Base-by-base conservation (phyloP, 2,797 vertebrate species). In the Pteronotus mesoamericanus region DNA sequence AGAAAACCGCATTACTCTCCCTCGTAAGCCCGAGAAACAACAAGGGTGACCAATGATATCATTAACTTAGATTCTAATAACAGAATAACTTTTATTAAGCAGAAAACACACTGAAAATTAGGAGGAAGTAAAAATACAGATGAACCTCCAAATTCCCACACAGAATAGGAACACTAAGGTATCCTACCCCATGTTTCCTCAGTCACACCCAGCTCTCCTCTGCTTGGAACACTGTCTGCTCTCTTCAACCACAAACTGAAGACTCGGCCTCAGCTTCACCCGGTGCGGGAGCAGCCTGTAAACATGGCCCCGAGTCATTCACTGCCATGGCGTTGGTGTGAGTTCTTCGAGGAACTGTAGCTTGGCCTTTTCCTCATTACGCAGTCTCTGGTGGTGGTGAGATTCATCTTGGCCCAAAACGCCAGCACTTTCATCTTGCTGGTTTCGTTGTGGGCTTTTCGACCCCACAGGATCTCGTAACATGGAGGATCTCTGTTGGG, bases 391-490 rank as follows among this genome's bases (percentile, higher is more conserved):
- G 89, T 86, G 0, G 6, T 22, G 0, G n/a, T 95, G 2, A 21
- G 3, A 39, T 95, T 95, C 57, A 95, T 53, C 32, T 83, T 96
- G 75, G 94, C 86, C 78, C 6, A 61, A 64, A 95, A 97, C 61
- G 96, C 86, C 11, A 97, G 48, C 14, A 97, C 29, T 39, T 22
- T 88, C 95, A 72, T 44, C 39, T 72, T 72, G 39, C 24, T 72
- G 39, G 69, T 72, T 4, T 72, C 39, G 12, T 69, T 69, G 16
- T 44, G 15, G 39, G 69, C 69, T 72, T 69, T 72, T 44, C 69
- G 69, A 26, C 39, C 69, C 69, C 39, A 72, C 24, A 72, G 24
- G 69, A 72, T 72, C 69, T 72, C 24, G 1, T 44, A 72, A 42
- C 37, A 1, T 42, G 69, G 69, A 71, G 69, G 69, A 44, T 44